Evolutionary conservation across 2,888 invertebrate genomes (phyloP), one percentile per base, ranked within the genome.

Genomic region (Morpho deidamia): DNA sequence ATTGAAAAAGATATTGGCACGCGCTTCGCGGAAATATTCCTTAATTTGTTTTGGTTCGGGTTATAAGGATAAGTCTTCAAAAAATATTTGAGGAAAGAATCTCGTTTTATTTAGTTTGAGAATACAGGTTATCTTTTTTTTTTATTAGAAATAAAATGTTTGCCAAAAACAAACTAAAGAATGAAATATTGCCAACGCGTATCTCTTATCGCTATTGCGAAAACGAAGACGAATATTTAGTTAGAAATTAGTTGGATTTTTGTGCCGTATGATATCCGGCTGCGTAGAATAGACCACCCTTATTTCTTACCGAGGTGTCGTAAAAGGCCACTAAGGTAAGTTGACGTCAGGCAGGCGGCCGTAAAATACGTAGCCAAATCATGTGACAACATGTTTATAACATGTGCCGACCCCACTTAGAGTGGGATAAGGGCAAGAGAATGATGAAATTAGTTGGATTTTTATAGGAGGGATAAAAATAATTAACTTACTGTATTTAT

Each of bases 1-100:
- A 58, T 60, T 53, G 53, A 45, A 54, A 53, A 44, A 23, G 51
- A 63, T 58, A 60, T 59, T 48, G 40, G 48, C 40, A 10, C 11
- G 55, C 58, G 63, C 61, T 69, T 69, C 68, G 64, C 61, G 62
- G 64, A 72, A 65, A 65, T 64, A 62, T 59, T 64, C 62, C 65
- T 62, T 60, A 62, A 63, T 63, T 66, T 66, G 62, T 67, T 67
- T 63, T 65, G 56, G 53, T 62, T 60, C 55, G 59, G 59, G 58
- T 51, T 63, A 57, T 51, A 35, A 58, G 58, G 61, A 56, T 62
- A 66, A 68, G 62, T 65, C 60, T 60, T 57, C 41, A 59, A 61
- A 63, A 63, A 65, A 66, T 63, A 62, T 67, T 67, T 63, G 56
- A 60, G 56, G 48, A 58, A 53, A 59, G 59, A 55, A 60, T 59